These are phyloP conservation scores for Dysdera silvatica DNA, from an alignment of 1,140 invertebrate species.

Conservation along the genomic window DNA sequence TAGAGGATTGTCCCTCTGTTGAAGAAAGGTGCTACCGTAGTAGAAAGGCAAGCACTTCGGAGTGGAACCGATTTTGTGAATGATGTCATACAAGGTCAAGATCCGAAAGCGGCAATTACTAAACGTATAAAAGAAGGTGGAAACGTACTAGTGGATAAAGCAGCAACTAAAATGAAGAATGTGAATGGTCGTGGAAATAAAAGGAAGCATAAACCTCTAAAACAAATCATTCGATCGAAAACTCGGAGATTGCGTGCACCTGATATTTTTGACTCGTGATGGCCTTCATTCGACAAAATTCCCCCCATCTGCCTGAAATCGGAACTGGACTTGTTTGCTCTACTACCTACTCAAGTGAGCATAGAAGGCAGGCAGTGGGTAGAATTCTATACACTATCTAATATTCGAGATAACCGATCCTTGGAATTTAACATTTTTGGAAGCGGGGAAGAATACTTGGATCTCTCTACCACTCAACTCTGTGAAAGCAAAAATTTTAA, in stretches of 20 bases:
- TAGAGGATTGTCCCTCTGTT: too few relatives aligned
- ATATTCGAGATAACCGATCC: background rate
- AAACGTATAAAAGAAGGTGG: constrained; percentile 1
- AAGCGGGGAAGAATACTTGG: background rate
- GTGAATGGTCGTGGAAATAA: background rate
- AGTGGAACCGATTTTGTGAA: too few relatives aligned
- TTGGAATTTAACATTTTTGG: constrained; percentile 1
- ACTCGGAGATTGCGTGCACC: background rate
- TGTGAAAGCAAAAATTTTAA: too few relatives aligned
- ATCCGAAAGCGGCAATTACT: too few relatives aligned
- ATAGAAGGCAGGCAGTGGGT: constrained; percentile 1
- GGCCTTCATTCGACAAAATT: background rate
- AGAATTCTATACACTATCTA: background rate
- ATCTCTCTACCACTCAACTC: background rate
- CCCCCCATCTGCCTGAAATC: background rate
- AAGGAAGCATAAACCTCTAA: background rate
- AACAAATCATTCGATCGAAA: background rate
- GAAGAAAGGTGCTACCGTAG: too few relatives aligned
- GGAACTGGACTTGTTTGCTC: background rate
- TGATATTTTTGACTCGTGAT: background rate
- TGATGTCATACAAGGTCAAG: too few relatives aligned
- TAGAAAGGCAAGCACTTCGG: too few relatives aligned
- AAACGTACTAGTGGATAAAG: background rate
- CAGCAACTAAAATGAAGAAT: background rate
- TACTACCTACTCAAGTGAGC: background rate